phyloP scores from a whole-genome alignment of 1,140 invertebrate genomes.

The Stegodyphus mimosarum region DNA sequence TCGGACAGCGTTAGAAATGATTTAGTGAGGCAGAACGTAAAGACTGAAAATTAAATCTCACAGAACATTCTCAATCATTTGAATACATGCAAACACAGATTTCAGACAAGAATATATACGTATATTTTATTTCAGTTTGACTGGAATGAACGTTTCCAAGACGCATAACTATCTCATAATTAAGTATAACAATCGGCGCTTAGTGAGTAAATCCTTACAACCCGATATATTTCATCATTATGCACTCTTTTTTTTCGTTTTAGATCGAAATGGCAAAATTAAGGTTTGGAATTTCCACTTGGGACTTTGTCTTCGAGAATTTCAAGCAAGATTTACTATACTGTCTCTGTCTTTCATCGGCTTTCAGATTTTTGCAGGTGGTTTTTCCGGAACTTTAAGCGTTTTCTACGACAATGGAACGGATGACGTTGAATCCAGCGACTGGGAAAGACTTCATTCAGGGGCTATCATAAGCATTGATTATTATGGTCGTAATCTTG shows the following conservation, averaged over 20 bases:
- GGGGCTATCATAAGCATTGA: slow-evolving; percentile 79
- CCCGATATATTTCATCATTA: not conserved
- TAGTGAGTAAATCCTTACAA: not conserved
- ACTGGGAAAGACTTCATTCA: slow-evolving; percentile 76
- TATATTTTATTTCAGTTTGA: no score
- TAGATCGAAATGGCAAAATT: slow-evolving; percentile 73
- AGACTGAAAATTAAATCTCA: no score
- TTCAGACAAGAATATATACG: no score
- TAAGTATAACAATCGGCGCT: no score
- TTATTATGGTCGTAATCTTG: slow-evolving; percentile 72
- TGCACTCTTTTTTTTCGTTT: not conserved
- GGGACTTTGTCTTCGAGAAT: slow-evolving; percentile 74
- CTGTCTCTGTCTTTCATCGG: slow-evolving; percentile 67
- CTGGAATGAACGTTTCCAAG: no score
- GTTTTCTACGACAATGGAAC: slow-evolving; percentile 76
- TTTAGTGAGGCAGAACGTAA: no score
- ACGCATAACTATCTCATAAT: no score
- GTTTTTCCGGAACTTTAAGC: slow-evolving; percentile 77
- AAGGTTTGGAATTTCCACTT: slow-evolving; percentile 85
- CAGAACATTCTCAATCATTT: no score
- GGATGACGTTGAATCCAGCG: slow-evolving; percentile 69
- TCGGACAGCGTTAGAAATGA: no score
- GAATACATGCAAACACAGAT: no score
- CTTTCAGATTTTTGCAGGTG: slow-evolving; percentile 76
- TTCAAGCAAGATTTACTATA: slow-evolving; percentile 66